Evolutionary conservation across 2,113 vertebrate species (phyloP).

Genomic region (Centropus unirufus): DNA sequence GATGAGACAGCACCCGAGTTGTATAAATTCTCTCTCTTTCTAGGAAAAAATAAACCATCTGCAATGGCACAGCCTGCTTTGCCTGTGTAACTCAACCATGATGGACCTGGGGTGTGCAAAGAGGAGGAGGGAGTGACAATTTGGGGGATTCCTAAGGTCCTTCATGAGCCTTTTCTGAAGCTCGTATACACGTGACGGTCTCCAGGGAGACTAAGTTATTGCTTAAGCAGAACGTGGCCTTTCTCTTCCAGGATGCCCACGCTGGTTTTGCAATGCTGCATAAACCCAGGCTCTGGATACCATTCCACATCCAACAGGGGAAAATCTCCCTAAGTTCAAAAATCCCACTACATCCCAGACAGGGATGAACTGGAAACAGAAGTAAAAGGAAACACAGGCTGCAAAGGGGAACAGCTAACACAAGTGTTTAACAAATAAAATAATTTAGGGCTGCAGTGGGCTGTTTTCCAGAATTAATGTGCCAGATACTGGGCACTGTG

Average conservation of each 20-base stretch:
- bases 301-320: background rate
- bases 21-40: background rate
- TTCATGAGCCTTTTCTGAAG: background rate
- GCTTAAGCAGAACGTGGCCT: background rate
- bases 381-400: background rate
- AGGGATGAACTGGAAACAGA: background rate
- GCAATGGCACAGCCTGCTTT: background rate
- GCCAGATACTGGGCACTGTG: rapidly evolving
- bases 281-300: background rate
- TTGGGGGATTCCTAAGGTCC: background rate
- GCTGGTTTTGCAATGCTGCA: background rate
- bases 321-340: background rate
- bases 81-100: background rate
- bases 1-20: background rate
- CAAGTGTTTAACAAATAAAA: background rate
- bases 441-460: background rate
- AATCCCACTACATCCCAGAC: background rate
- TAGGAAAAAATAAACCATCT: background rate
- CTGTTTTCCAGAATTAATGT: background rate
- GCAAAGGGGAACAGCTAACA: background rate
- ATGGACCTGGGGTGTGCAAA: background rate
- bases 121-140: background rate
- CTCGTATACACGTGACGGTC: background rate
- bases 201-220: background rate
- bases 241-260: background rate